These are phyloP conservation scores for Cygnus atratus DNA, from an alignment of 2,113 vertebrate species.

Conservation along the genomic window DNA sequence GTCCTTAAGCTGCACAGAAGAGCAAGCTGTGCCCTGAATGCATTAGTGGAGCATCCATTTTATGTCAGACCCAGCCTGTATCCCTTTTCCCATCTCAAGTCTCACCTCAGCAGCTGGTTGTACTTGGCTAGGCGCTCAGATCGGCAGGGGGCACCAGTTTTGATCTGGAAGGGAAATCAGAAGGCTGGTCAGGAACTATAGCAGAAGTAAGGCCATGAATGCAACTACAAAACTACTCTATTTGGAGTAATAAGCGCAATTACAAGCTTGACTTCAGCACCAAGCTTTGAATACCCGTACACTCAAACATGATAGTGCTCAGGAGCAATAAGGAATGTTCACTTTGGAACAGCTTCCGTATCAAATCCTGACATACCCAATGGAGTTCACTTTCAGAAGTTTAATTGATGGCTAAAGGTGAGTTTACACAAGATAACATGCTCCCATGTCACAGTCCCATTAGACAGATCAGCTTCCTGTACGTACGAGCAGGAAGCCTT, in stretches of 20 bases:
- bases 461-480: neutral
- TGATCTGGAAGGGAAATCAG: slow-evolving; percentile 82
- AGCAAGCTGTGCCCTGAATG: neutral
- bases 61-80: neutral
- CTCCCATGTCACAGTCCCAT: neutral
- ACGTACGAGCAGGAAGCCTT: neutral
- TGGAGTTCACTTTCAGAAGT: neutral
- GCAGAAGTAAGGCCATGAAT: neutral
- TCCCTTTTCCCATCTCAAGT: rapidly evolving
- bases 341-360: neutral
- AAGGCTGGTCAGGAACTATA: neutral
- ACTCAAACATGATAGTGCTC: neutral
- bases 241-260: neutral
- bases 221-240: neutral
- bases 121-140: slow-evolving; percentile 98
- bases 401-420: neutral
- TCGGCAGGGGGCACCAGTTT: slow-evolving; percentile 95
- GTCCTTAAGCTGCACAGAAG: neutral
- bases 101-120: slow-evolving; percentile 95
- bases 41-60: neutral
- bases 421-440: neutral
- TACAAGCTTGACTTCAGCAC: neutral
- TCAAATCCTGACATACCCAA: neutral
- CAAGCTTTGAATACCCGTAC: neutral
- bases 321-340: neutral